phyloP scores from a whole-genome alignment of 2,113 vertebrate species.

The Muntiacus reevesi region DNA sequence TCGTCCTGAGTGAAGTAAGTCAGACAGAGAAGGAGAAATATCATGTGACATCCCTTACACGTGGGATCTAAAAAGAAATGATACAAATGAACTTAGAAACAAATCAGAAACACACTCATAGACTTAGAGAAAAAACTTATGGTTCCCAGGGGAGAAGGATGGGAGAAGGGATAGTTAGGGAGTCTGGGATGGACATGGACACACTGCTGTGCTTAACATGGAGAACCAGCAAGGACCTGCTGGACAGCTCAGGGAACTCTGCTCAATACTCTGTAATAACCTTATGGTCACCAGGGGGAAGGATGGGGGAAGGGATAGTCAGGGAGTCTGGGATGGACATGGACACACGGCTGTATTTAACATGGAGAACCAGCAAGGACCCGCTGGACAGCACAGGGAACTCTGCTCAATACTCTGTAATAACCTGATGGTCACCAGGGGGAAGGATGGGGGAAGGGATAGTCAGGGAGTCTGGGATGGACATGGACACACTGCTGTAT shows the following conservation, averaged over 20 bases:
- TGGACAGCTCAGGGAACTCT: fast-evolving
- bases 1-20: neutral
- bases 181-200: neutral
- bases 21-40: neutral
- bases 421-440: too few relatives aligned
- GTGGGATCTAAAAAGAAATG: neutral
- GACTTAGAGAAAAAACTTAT: neutral
- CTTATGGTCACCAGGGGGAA: fast-evolving
- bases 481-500: too few relatives aligned
- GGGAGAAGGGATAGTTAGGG: too few relatives aligned
- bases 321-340: too few relatives aligned
- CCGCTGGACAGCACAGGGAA: neutral
- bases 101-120: neutral
- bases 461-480: too few relatives aligned
- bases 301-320: too few relatives aligned
- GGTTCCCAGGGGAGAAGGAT: neutral
- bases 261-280: too few relatives aligned
- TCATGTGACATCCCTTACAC: fast-evolving
- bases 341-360: neutral
- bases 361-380: neutral
- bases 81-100: neutral
- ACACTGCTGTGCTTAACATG: too few relatives aligned
- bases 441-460: too few relatives aligned
- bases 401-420: too few relatives aligned
- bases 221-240: too few relatives aligned